Evolutionary conservation across 2,888 invertebrate species (phyloP).

Genomic region (Leptinotarsa peninsularis): DNA sequence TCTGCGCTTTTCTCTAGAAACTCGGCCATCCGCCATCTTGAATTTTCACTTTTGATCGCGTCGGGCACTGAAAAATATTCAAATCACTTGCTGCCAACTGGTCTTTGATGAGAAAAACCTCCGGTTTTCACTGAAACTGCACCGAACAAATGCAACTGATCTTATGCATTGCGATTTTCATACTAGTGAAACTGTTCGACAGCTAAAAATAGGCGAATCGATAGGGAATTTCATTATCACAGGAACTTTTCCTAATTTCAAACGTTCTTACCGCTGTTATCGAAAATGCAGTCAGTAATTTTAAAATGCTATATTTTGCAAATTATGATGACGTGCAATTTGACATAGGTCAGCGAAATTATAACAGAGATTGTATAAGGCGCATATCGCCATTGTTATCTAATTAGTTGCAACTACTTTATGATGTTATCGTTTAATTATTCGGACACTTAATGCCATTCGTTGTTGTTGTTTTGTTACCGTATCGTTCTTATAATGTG

Average conservation of each 20-base stretch:
- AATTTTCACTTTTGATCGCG: constrained; percentile 67
- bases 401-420: constrained; percentile 33
- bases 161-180: constrained; percentile 50
- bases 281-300: constrained; percentile 36
- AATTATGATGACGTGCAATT: constrained; percentile 31
- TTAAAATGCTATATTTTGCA: constrained; percentile 32
- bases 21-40: constrained; percentile 65
- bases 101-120: constrained; percentile 37
- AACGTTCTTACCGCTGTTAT: constrained; percentile 26
- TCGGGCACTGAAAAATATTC: constrained; percentile 34
- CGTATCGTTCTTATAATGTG: background rate
- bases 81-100: constrained; percentile 26
- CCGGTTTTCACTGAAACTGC: constrained; percentile 30
- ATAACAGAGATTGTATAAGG: constrained; percentile 22
- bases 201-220: constrained; percentile 61
- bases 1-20: constrained; percentile 61
- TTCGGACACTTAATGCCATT: background rate
- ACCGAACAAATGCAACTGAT: constrained; percentile 43
- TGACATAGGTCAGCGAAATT: constrained; percentile 43
- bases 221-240: constrained; percentile 60
- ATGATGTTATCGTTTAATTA: constrained; percentile 6
- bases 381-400: constrained; percentile 30
- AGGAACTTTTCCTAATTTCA: constrained; percentile 37
- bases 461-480: background rate
- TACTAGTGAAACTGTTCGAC: constrained; percentile 54